Conservation (phyloP, 2,888 invertebrate species). For the Polietes domitor region DNA sequence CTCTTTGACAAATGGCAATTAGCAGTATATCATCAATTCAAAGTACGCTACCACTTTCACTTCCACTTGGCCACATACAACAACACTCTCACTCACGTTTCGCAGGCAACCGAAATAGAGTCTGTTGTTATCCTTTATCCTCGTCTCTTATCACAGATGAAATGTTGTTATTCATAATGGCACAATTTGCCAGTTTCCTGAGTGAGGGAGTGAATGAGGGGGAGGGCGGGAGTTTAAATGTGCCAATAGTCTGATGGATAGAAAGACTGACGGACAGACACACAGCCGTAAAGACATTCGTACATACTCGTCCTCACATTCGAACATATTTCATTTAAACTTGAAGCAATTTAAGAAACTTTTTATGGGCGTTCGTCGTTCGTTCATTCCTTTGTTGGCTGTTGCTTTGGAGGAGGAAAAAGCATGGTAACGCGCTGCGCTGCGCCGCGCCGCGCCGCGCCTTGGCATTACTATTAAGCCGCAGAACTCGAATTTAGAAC, state of each 20-base stretch:
- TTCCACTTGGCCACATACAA: not conserved
- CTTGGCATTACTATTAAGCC: conserved; percentile 43
- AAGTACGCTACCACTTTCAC: conserved; percentile 26
- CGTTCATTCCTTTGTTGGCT: not conserved
- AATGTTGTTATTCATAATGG: conserved; percentile 30
- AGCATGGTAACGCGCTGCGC: not conserved
- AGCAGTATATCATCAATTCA: conserved; percentile 37
- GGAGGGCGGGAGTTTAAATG: conserved; percentile 21
- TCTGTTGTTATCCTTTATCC: conserved; percentile 1
- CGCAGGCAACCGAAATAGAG: not conserved
- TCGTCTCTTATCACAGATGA: conserved; percentile 11
- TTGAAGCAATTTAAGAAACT: conserved; percentile 49
- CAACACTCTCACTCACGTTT: conserved; percentile 29
- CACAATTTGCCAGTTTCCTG: conserved; percentile 33
- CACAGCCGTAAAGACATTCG: not conserved
- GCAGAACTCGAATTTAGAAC: conserved; percentile 53
- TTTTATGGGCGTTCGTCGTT: conserved; percentile 43
- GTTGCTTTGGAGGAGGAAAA: not conserved
- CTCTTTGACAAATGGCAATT: conserved; percentile 18
- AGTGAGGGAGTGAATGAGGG: not conserved
- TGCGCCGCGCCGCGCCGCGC: not conserved
- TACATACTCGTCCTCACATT: conserved; percentile 3
- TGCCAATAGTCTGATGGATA: not conserved
- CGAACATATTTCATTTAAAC: conserved; percentile 49
- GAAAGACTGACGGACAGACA: not conserved